Evolutionary conservation across 2,888 invertebrate species (phyloP), one percentile per base, ranked within the genome.

Genomic region (Antitype chi): DNA sequence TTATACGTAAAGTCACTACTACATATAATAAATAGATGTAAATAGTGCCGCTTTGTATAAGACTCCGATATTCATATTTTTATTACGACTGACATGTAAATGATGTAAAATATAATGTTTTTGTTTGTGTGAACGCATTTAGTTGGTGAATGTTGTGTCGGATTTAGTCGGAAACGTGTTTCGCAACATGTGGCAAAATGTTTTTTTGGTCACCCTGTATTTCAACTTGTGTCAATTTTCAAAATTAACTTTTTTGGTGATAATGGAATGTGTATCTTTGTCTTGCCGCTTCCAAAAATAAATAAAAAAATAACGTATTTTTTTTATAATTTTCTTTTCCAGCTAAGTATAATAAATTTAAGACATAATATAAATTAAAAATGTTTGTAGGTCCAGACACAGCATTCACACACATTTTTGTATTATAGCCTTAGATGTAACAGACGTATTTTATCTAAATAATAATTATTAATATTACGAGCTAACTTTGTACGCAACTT

Each of bases 51-150:
- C 89, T 90, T 88, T 73, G 32, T 83, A 88, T 88, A 90, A 91
- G 89, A 91, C 85, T 88, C 89, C 85, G 78, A 89, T 92, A 93
- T 90, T 91, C 88, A 88, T 88, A 88, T 88, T 93, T 94, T 95
- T 93, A 91, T 93, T 95, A 94, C 92, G 94, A 95, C 94, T 94
- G 94, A 94, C 85, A 87, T 95, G 93, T 95, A 95, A 91, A 95
- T 95, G 91, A 90, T 95, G 94, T 95, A 94, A 91, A 93, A 92
- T 72, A 80, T 72, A 79, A 82, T 68, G 85, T 81, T 76, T 86
- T 75, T 60, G 82, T 89, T 89, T 87, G 89, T 90, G 90, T 90
- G 90, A 90, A 87, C 84, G 93, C 93, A 93, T 94, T 93, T 93
- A 92, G 85, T 89, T 89, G 79, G 86, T 88, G 87, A 91, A 85